Evolutionary conservation across 2,888 invertebrate genomes (phyloP).

Genomic region (Lasioglossum marginatum): DNA sequence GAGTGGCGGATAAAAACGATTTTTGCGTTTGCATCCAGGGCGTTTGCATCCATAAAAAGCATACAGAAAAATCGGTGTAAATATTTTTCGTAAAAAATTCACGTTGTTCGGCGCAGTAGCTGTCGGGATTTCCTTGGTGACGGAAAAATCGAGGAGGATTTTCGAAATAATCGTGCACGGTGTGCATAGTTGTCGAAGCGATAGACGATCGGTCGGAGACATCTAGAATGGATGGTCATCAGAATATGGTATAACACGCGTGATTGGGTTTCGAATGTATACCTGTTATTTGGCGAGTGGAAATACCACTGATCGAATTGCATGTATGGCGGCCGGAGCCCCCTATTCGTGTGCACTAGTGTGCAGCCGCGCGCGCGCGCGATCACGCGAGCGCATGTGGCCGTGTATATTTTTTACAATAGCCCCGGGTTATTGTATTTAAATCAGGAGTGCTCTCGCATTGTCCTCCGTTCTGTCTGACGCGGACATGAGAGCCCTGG

Average conservation of each 20-base stretch:
- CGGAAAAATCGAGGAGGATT: background rate
- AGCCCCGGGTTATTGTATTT: slow-evolving; percentile 76
- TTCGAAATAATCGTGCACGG: background rate
- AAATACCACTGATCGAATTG: slow-evolving; percentile 60
- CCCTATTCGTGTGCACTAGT: slow-evolving; percentile 45
- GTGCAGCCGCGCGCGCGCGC: slow-evolving; percentile 25
- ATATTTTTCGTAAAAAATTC: background rate
- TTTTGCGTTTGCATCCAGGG: background rate
- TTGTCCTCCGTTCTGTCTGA: slow-evolving; percentile 60
- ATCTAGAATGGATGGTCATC: slow-evolving; percentile 36
- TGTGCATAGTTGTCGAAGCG: slow-evolving; percentile 28
- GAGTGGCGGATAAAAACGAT: background rate
- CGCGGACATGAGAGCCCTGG: slow-evolving; percentile 68
- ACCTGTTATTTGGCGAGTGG: slow-evolving; percentile 68
- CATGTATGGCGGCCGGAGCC: slow-evolving; percentile 39
- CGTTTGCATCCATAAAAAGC: too few relatives aligned
- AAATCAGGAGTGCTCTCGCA: slow-evolving; percentile 69
- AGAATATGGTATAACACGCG: slow-evolving; percentile 64
- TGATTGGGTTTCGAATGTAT: slow-evolving; percentile 65
- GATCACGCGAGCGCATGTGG: slow-evolving; percentile 13
- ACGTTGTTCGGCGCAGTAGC: background rate
- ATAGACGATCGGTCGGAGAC: slow-evolving; percentile 46
- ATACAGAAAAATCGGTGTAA: background rate
- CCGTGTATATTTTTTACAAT: slow-evolving; percentile 64
- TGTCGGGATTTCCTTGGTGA: background rate